Base-by-base conservation (phyloP, 2,113 vertebrate species). In the Passer domesticus region DNA sequence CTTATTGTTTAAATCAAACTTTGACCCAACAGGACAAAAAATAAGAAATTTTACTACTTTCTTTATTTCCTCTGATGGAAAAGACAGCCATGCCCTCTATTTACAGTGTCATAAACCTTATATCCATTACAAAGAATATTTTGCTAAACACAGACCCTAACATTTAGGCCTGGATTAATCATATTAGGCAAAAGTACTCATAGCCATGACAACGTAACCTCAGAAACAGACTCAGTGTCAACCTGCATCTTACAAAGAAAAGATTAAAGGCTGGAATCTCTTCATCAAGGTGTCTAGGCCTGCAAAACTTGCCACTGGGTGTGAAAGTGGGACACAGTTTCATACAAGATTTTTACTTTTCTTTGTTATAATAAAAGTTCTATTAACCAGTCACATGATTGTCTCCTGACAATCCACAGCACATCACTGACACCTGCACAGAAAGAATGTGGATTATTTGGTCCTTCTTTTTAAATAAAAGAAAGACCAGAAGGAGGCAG, bases 1-100 rank as follows among this genome's bases (percentile, higher is more conserved):
- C 50, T 80, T 78, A 39, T 64, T 74, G 58, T 81, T 81, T 75
- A 86, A 87, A 30, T 63, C 74, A 95, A 83, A 90, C 50, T 53
- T 89, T 89, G 84, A 83, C 53, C 67, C 27, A 72, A 47, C 15
- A 69, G 53, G 58, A 80, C 24, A 69, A 49, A 73, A 77, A 52
- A 41, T 21, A 14, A 62, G 37, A 60, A 64, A 72, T 49, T 72
- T 87, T 35, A 33, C 20, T 74, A 13, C 20, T 31, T 27, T 39
- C 53, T 89, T 94, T 74, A 70, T 69, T 91, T 25, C 19, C 13
- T 85, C 30, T 80, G 58, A 70, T n/a, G 23, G 56, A 88, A 92
- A 87, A 83, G 20, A 46, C 55, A 83, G 30, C 25, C 72, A 44
- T 74, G 35, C 6, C 25, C 30, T 90, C 47, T 77, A 33, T 70